Conservation (phyloP, 2,888 invertebrate species). For the Andrena fulva region DNA sequence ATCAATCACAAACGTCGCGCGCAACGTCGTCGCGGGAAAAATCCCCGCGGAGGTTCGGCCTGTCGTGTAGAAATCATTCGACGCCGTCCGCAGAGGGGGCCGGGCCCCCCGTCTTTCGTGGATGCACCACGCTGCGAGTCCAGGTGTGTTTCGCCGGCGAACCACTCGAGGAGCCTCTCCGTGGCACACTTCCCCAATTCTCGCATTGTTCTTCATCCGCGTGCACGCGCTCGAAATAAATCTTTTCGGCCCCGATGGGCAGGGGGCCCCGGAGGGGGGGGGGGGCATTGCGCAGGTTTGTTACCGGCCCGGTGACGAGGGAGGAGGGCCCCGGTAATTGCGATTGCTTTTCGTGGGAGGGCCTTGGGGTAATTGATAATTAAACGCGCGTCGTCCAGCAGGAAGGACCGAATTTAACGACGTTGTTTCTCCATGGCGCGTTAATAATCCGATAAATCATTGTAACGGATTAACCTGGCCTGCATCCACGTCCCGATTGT, state of each 20-base stretch:
- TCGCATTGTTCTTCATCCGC: conserved; percentile 76
- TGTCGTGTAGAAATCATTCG: conserved; percentile 24
- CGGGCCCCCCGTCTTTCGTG: background rate
- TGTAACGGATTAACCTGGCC: conserved; percentile 66
- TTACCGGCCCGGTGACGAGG: conserved; percentile 58
- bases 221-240: conserved; percentile 66
- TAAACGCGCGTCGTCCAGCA: conserved; percentile 60
- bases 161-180: conserved; percentile 51
- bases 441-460: conserved; percentile 74
- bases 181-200: conserved; percentile 81
- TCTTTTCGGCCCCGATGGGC: conserved; percentile 27
- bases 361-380: conserved; percentile 71
- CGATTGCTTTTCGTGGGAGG: conserved; percentile 68
- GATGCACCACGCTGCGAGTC: conserved; percentile 59
- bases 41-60: background rate
- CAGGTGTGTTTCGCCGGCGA: conserved; percentile 58
- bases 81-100: background rate
- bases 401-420: conserved; percentile 67
- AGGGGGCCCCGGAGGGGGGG: background rate
- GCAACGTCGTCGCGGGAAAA: conserved; percentile 15
- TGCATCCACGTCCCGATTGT: conserved; percentile 40
- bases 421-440: conserved; percentile 40
- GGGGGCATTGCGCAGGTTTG: background rate
- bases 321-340: conserved; percentile 49
- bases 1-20: conserved; percentile 15